Base-by-base conservation (phyloP, 2,888 invertebrate species). In the Campoletis raptor region DNA sequence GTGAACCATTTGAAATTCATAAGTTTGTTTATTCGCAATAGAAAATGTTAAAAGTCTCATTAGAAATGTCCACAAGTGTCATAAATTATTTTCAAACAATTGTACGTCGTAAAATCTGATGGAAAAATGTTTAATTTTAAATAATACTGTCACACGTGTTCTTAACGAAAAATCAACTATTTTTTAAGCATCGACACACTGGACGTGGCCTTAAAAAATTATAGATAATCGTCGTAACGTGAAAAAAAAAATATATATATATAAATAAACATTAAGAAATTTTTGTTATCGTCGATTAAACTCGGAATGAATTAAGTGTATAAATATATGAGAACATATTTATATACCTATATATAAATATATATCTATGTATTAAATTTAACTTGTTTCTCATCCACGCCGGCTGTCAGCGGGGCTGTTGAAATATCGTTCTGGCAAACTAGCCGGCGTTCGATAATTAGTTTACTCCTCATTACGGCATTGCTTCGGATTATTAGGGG, bases 401-500 rank as follows among this genome's bases (percentile, higher is more conserved):
- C 88, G 87, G 89, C 93, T 93, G 93, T 93, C 93, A 93, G 92
- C 93, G 91, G 89, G 91, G 88, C 90, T 52, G 90, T 91, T 93
- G 93, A 93, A 93, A 93, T 93, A 93, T 93, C 92, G 93, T 92
- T 89, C 89, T 90, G 90, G 90, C 93, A 90, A 92, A 92, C 93
- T 91, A 91, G 92, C 91, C 92, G 91, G 73, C 64, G 74, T 86
- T 92, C 93, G 92, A 93, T 93, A 93, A 93, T 93, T 93, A 93
- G 93, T 93, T 93, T 93, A 93, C 93, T 93, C 92, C 93, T 93
- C 93, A 93, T 93, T 93, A 93, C 92, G 90, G 90, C 70, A 30
- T 76, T 48, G 91, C 92, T 90, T 90, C 91, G 92, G 90, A 91
- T 93, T 93, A 93, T 93, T 92, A 92, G 92, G 91, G 85, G 87